Base-by-base conservation (phyloP, 2,888 invertebrate genomes). In the Amblyjoppa fuscipennis region DNA sequence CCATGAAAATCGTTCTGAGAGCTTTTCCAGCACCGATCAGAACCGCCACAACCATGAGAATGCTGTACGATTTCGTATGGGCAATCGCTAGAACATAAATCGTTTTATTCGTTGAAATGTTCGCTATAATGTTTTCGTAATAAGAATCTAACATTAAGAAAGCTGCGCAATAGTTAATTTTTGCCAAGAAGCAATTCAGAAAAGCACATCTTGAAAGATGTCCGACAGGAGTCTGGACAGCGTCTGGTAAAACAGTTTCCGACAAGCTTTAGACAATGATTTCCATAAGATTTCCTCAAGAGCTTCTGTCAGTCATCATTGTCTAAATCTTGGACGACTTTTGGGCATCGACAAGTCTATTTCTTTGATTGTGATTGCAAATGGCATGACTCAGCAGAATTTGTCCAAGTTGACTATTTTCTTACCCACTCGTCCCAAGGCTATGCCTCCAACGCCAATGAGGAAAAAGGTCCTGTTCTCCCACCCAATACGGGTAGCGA, bases 11-110 rank as follows among this genome's bases (percentile, higher is more conserved):
- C 4, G 97, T 97, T 79, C 97, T 94, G 0, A 97, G 92, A 0
- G 96, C 97, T 94, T 97, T 97, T 28, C 96, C 96, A 82, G 96
- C 95, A 0, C 97, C 97, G 86, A 97, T 96, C 87, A 96, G 95
- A 0, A 96, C 95, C 45, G 96, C 96, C 16, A 96, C 95, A 20
- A 95, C 87, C 34, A 97, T 91, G 0, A 96, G 95, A 1, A 96
- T 93, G 13, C 92, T 90, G 90, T 95, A 96, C 13, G 95, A 95
- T 87, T 96, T 95, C 45, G 95, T 95, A 89, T 96, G 95, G 2
- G 97, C 96, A 81, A 97, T 94, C 78, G 96, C 96, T 96, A 93
- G 64, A 81, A 88, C 34, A 56, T 41, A 75, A 79, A 45, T 11
- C 2, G 53, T 6, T 71, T 31, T 3, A 71, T 45, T 45, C 3